Base-by-base conservation (phyloP, 2,888 invertebrate species). In the Drosophila glabriapex region DNA sequence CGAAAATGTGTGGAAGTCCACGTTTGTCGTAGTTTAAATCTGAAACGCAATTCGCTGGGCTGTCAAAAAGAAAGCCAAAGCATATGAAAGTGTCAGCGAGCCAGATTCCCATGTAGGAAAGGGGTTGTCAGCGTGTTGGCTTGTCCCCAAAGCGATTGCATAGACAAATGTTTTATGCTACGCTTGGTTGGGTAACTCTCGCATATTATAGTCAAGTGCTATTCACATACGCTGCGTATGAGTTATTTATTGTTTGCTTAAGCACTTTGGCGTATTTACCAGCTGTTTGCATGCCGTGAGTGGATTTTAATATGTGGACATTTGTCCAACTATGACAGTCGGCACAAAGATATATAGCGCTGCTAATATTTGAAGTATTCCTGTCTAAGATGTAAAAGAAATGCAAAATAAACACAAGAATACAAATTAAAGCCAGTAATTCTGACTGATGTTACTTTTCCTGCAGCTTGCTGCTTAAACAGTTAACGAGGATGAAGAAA, bases 181-280 rank as follows among this genome's bases (percentile, higher is more conserved):
- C 52, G 25, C 29, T 29, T 52, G 29, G 52, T 29, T 14, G 52
- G 29, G 19, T 52, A 29, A 52, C n/a, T 29, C 52, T 52, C 12
- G 52, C n/a, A 29, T 6, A 52, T 29, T n/a, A 12, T 29, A 52
- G 19, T n/a, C 52, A 52, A 52, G 52, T 52, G 29, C 29, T 29
- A n/a, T 12, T 29, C 50, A 29, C 50, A 52, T 29, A 52, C 29
- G 50, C 52, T 52, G 52, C 52, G 12, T 52, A 52, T 52, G 52
- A 52, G 52, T 52, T 52, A 52, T 52, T 52, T 52, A 52, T 29
- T n/a, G 52, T 29, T 1, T 12, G 29, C n/a, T 29, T 28, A 52
- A 52, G 52, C 12, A 29, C 12, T 29, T 52, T n/a, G 6, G 5
- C 50, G 22, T 29, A 52, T 29, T 29, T n/a, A n/a, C 52, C 52